phyloP scores from a whole-genome alignment of 2,113 vertebrate species.

The Sterrhoptilus dennistouni region DNA sequence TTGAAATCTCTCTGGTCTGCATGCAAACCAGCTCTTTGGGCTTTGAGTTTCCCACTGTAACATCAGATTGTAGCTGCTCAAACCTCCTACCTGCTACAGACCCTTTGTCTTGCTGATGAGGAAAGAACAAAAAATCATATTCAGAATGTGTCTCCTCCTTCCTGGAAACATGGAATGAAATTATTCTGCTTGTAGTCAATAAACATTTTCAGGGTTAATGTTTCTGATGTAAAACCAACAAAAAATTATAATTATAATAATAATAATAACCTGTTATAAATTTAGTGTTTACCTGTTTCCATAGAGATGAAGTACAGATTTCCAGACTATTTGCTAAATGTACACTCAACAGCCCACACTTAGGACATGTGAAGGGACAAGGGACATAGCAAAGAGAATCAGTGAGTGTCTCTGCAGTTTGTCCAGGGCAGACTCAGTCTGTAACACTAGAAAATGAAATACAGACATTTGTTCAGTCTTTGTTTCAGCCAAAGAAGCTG shows the following conservation, averaged over 20 bases:
- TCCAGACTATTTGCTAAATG: background rate
- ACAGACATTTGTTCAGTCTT: background rate
- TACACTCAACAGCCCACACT: background rate
- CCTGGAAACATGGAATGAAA: background rate
- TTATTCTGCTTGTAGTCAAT: background rate
- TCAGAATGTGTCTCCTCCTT: background rate
- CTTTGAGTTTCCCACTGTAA: background rate
- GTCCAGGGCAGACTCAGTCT: background rate
- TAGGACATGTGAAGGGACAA: background rate
- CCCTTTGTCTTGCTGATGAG: background rate
- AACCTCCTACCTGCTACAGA: background rate
- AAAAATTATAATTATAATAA: background rate
- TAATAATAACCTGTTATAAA: background rate
- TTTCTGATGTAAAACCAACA: background rate
- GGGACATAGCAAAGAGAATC: background rate
- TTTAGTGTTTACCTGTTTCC: background rate
- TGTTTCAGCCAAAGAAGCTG: slow-evolving; percentile 3
- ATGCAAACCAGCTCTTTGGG: background rate
- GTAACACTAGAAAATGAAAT: background rate
- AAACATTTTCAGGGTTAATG: background rate
- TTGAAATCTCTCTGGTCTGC: background rate
- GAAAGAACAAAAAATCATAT: background rate
- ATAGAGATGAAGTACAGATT: background rate
- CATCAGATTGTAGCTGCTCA: background rate
- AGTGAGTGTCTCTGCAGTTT: background rate